phyloP scores from a whole-genome alignment of 1,140 invertebrate genomes.

The Paraescarpia echinospica region DNA sequence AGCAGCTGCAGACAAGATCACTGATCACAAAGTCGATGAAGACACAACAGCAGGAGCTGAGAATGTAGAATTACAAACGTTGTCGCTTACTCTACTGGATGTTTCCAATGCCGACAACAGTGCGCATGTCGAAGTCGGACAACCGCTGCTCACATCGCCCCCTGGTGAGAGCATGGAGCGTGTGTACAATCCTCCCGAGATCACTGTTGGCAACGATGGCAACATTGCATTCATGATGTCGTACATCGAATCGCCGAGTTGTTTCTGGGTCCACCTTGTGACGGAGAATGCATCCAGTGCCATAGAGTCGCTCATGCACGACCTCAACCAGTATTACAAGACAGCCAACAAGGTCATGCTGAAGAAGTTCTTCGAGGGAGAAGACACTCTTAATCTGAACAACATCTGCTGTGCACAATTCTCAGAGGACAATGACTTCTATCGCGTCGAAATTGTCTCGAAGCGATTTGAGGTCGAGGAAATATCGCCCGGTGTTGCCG shows the following conservation, averaged over 20 bases:
- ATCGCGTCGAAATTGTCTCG: conserved; percentile 1
- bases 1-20: not conserved
- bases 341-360: not conserved
- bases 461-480: conserved; percentile 57
- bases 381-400: not conserved
- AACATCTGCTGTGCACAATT: conserved; percentile 18
- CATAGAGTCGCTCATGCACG: conserved; percentile 2
- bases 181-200: conserved; percentile 9
- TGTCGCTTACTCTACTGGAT: not conserved
- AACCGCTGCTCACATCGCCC: not conserved
- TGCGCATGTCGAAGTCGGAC: not conserved
- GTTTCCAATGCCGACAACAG: not conserved
- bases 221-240: conserved; percentile 10
- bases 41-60: not conserved
- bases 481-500: conserved; percentile 47
- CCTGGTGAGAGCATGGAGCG: not conserved
- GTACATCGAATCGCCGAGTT: not conserved
- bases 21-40: not conserved
- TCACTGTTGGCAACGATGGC: not conserved
- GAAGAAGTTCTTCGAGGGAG: not conserved
- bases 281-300: not conserved
- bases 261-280: conserved; percentile 15
- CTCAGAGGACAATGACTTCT: not conserved
- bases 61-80: not conserved
- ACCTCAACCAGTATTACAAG: conserved; percentile 13